Base-by-base conservation (phyloP, 2,113 vertebrate genomes). In the Oceanites oceanicus region DNA sequence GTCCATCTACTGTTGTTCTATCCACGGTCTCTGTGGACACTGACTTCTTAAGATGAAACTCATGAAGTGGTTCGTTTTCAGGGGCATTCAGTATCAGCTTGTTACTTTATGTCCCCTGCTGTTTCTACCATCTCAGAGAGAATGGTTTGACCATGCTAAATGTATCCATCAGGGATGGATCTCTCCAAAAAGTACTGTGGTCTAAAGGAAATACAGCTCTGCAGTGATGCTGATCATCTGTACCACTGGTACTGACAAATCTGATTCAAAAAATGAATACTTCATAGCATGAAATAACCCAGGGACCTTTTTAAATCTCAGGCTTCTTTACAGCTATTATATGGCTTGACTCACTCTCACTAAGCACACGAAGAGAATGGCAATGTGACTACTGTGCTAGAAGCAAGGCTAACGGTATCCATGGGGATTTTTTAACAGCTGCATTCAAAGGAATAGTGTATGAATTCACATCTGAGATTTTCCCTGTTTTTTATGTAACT, bases 251-350 rank as follows among this genome's bases (percentile, higher is more conserved):
- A 89, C 44, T 61, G 75, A 92, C 84, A 97, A 73, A 96, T 14
- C 74, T 53, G 62, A 92, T 92, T 89, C 71, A 70, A 94, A 96
- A 95, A 77, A 85, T 32, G 71, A 95, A 95, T 92, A 88, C 38
- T 79, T 88, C 79, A 86, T 81, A 72, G 70, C 50, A 78, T 86
- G 68, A 98, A 97, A 94, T 75, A 75, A 61, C 74, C 61, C 63
- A 96, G 90, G 74, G 78, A 90, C 62, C n/a, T 90, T 94, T 96
- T 93, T n/a, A 88, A 82, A 93, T 86, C 72, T 90, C 63, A 63
- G 63, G 10, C 40, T 85, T 63, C 82, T 72, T 87, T 94, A 82
- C 40, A 70, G 23, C 63, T 95, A 36, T 91, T 92, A 62, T 30
- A 63, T 66, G 71, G 7, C 65, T 80, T 50, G 53, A 86, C 95